phyloP scores from a whole-genome alignment of 2,113 vertebrate genomes.

The Ochotona curzoniae region DNA sequence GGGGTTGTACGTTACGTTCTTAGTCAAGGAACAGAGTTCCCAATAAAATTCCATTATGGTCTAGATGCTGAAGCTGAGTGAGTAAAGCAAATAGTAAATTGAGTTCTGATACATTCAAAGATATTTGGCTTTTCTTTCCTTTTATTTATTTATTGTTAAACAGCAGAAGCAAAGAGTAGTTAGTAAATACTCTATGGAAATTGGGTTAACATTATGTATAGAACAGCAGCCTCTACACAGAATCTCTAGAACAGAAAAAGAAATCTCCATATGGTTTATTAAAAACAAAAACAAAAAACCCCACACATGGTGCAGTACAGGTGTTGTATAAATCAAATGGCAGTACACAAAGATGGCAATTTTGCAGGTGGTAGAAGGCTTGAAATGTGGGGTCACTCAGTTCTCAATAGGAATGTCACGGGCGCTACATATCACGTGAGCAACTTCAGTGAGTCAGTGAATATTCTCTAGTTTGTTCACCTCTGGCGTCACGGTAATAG shows the following conservation, averaged over 20 bases:
- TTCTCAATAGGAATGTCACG: too few species aligned
- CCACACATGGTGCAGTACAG: neutral
- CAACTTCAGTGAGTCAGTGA: neutral
- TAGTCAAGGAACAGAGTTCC: slow-evolving; percentile 5
- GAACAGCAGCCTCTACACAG: neutral
- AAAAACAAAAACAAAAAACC: slow-evolving; percentile 1
- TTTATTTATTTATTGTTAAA: neutral
- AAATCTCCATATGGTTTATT: slow-evolving; percentile 49
- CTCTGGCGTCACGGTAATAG: neutral
- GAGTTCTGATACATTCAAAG: neutral
- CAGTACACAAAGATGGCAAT: neutral
- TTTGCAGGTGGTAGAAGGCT: neutral
- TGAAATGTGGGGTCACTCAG: neutral
- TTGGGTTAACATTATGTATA: neutral
- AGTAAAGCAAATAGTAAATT: slow-evolving; percentile 1
- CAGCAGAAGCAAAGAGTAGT: neutral
- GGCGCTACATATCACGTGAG: neutral
- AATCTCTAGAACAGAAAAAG: slow-evolving; percentile 20
- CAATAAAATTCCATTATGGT: neutral
- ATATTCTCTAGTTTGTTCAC: neutral
- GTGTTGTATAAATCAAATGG: neutral
- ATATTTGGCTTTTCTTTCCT: neutral
- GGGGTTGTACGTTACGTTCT: neutral
- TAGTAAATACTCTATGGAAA: slow-evolving; percentile 17
- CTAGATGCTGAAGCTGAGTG: neutral